Percentiles rank a stretch among this genome's conserved stretches.
phyloP scores from a whole-genome alignment of 2,113 vertebrate species.

The Craseonycteris thonglongyai region DNA sequence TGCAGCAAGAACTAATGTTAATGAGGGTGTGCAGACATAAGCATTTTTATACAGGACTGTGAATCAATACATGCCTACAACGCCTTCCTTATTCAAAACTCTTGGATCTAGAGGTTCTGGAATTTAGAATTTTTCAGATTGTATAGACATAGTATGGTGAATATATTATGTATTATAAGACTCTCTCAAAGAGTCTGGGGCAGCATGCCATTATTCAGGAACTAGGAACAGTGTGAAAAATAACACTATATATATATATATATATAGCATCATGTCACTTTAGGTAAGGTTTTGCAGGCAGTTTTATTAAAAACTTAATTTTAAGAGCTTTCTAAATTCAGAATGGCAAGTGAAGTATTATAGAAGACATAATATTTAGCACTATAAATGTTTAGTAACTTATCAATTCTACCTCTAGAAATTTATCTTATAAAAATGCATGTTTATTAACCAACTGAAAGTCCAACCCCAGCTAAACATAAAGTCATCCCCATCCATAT shows the following conservation, averaged over 20 bases:
- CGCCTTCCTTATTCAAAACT: constrained; percentile 24
- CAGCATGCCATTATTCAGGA: background rate
- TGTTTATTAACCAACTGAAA: background rate
- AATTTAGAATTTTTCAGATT: constrained; percentile 14
- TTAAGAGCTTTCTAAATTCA: constrained; percentile 11
- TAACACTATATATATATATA: background rate
- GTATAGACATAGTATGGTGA: background rate
- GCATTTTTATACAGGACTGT: background rate
- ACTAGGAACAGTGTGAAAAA: background rate
- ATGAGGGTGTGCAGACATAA: background rate
- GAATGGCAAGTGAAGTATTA: background rate
- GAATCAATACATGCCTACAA: background rate
- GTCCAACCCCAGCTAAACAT: background rate
- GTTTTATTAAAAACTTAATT: background rate
- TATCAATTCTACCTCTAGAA: background rate
- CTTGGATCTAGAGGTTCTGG: background rate
- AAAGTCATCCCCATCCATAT: background rate
- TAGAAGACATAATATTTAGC: background rate
- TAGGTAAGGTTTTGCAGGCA: background rate
- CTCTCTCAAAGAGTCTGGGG: background rate
- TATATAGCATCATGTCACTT: background rate
- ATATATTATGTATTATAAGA: background rate
- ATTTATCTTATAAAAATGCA: background rate
- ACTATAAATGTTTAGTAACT: background rate
- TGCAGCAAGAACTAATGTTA: background rate